phyloP scores from a whole-genome alignment of 2,888 invertebrate genomes.

The Nemoura dubitans region DNA sequence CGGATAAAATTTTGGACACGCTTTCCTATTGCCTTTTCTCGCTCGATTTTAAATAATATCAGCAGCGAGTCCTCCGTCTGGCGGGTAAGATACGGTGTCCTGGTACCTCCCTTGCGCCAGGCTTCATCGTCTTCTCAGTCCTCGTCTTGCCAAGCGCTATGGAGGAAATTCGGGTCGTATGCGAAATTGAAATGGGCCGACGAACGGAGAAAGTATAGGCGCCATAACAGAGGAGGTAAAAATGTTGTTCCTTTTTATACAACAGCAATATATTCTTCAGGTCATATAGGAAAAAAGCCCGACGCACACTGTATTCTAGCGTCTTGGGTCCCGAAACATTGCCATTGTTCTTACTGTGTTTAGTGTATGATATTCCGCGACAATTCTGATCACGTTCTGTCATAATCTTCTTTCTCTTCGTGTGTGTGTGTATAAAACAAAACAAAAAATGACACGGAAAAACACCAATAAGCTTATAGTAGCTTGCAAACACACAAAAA shows the following conservation, averaged over 20 bases:
- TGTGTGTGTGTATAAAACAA: background rate
- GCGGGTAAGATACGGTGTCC: background rate
- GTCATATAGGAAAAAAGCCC: background rate
- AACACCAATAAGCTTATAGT: conserved; percentile 19
- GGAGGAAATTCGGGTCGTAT: background rate
- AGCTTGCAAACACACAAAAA: background rate
- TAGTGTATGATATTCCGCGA: background rate
- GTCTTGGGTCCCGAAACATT: background rate
- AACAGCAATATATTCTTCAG: conserved; percentile 23
- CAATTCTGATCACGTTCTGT: conserved; percentile 21
- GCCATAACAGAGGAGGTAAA: conserved; percentile 10
- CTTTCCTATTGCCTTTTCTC: conserved; percentile 7
- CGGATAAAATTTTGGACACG: background rate
- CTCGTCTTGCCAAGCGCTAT: background rate
- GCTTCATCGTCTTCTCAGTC: background rate
- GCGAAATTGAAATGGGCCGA: conserved; percentile 5
- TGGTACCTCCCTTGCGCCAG: background rate
- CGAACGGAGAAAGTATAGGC: background rate
- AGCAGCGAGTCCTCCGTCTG: background rate
- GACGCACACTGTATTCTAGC: background rate
- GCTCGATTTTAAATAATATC: conserved; percentile 12
- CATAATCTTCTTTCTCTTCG: conserved; percentile 17
- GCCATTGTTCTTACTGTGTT: background rate
- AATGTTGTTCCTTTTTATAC: conserved; percentile 24
- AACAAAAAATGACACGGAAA: background rate